Evolutionary conservation across 2,888 invertebrate genomes (phyloP), one percentile per base, ranked within the genome.

Genomic region (Drosophila conformis): DNA sequence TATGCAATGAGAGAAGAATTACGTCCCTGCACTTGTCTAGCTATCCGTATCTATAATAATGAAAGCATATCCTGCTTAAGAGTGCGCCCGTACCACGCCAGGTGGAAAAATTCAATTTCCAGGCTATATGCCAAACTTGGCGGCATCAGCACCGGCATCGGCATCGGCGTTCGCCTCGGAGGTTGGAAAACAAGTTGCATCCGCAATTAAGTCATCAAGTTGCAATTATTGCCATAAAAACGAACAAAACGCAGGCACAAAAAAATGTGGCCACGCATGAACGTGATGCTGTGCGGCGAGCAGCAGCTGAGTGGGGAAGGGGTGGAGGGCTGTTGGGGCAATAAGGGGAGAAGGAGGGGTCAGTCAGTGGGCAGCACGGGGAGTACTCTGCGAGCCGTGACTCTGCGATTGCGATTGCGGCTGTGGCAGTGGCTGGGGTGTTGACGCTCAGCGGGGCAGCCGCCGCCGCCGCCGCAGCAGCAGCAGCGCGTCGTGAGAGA

Each of bases 151-250:
- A 27, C 0, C 27, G 27, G 54, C 64, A 35, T 15, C 27, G 11
- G 36, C 57, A 38, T 40, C 27, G 56, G 42, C 42, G 68, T 27
- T 52, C 36, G 65, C 69, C 51, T 49, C 38, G 90, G 58, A 86
- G 70, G 89, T 83, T 90, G 90, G 87, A 87, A 87, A 87, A 87
- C 87, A 87, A 90, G 91, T 87, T 87, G 91, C 87, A 91, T 87
- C 87, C 87, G 87, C 87, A 87, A 87, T 87, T 87, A 87, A 87
- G 87, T 87, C 91, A 87, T 87, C 87, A 87, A 87, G 81, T 87
- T 87, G 87, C 87, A 87, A 87, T 87, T 87, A 87, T 87, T 91
- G 87, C 87, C 90, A 91, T 91, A 90, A 87, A 87, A 87, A 86
- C 90, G 85, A 90, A 86, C 90, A 90, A 86, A 86, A 90, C 83